A percentile compares a stretch with the other conserved stretches of the same genome.
phyloP scores from a whole-genome alignment of 2,113 vertebrate genomes.

The Nannobrachium achirus region DNA sequence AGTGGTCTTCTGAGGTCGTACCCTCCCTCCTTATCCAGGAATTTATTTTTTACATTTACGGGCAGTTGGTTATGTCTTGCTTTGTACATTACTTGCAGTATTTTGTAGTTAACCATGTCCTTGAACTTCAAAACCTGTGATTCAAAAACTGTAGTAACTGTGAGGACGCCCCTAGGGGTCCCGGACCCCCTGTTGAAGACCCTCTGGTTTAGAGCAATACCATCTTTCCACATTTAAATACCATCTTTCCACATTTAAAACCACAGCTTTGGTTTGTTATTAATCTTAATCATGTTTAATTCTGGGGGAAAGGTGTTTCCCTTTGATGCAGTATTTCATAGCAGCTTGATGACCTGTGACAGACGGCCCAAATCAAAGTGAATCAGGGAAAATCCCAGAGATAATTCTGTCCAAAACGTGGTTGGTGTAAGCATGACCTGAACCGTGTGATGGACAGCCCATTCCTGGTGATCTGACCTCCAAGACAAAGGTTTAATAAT shows the following conservation, averaged over 20 bases:
- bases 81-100: too few relatives aligned
- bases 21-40: too few relatives aligned
- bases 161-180: too few relatives aligned
- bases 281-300: conserved; percentile 48
- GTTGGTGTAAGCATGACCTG: conserved; percentile 34
- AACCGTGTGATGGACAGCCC: conserved; percentile 69
- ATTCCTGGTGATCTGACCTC: conserved; percentile 76
- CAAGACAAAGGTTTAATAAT: conserved; percentile 83
- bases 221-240: conserved; percentile 38
- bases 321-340: conserved; percentile 51
- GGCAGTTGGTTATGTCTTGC: too few relatives aligned
- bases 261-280: conserved; percentile 19
- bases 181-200: too few relatives aligned
- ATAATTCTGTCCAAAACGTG: conserved; percentile 33
- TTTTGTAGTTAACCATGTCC: too few relatives aligned
- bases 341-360: conserved; percentile 49
- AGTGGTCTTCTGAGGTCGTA: too few relatives aligned
- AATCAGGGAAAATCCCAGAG: too few relatives aligned
- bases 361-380: conserved; percentile 71
- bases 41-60: too few relatives aligned
- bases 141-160: too few relatives aligned
- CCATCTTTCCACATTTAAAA: background rate
- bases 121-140: too few relatives aligned
- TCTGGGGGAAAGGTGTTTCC: conserved; percentile 31
- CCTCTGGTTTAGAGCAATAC: conserved; percentile 26